phyloP scores from a whole-genome alignment of 2,797 vertebrate genomes.

The Anisognathus igniventris region DNA sequence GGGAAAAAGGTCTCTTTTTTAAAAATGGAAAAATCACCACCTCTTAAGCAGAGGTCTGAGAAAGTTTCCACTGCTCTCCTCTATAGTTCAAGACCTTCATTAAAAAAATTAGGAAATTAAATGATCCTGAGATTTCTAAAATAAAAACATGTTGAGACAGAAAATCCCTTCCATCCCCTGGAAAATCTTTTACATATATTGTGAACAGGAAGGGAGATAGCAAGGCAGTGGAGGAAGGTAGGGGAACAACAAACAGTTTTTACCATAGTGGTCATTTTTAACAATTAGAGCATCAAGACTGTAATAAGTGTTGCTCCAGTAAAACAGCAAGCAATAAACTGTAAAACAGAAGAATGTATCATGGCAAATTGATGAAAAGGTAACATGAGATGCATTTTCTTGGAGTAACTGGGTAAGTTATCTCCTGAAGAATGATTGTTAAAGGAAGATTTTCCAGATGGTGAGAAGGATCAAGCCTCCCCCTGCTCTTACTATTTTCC shows the following conservation, averaged over 20 bases:
- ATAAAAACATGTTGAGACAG: not conserved
- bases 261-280: not conserved
- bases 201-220: not conserved
- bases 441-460: not conserved
- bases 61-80: not conserved
- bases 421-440: slow-evolving; percentile 15
- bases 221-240: not conserved
- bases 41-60: not conserved
- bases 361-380: not conserved
- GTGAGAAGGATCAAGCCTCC: not conserved
- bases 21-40: not conserved
- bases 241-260: not conserved
- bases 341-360: not conserved
- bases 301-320: not conserved
- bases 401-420: not conserved
- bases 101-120: not conserved
- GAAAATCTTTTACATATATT: not conserved
- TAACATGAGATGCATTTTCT: not conserved
- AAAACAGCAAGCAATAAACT: not conserved
- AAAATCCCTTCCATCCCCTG: not conserved
- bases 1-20: not conserved
- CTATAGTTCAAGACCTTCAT: not conserved
- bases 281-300: not conserved
- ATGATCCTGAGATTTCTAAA: not conserved
- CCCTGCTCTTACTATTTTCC: not conserved